A percentile compares a stretch with the other conserved stretches of the same genome.
Conservation (phyloP, 2,113 vertebrate genomes). For the Phylloscopus trochilus region DNA sequence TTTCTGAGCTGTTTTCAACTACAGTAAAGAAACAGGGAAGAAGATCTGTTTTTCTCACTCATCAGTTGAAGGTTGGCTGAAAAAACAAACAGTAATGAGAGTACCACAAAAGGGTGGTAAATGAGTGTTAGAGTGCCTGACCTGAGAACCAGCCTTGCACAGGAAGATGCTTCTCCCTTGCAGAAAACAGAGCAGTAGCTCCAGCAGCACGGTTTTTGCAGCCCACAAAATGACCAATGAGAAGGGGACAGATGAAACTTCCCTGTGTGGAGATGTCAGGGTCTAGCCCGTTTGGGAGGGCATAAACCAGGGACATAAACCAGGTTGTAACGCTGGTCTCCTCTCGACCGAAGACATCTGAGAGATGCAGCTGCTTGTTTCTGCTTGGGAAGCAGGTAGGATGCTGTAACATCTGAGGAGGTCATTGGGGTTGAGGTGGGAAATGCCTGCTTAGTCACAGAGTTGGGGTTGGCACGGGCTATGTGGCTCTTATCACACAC, state of each 20-base stretch:
- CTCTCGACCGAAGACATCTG: neutral
- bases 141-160: neutral
- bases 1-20: neutral
- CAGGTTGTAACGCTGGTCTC: neutral
- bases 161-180: neutral
- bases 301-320: neutral
- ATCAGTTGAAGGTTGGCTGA: neutral
- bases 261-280: neutral
- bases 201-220: neutral
- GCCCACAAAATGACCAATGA: neutral
- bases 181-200: neutral
- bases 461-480: neutral
- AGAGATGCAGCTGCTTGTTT: neutral
- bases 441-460: neutral
- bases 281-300: neutral
- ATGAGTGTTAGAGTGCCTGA: neutral
- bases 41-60: neutral
- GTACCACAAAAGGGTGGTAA: neutral
- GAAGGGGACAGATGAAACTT: neutral
- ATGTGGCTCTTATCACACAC: accelerated
- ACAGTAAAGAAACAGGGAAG: neutral
- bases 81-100: neutral
- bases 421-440: neutral
- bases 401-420: neutral
- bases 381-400: neutral